These are phyloP conservation scores for Sylvilagus floridanus DNA, from an alignment of 2,797 vertebrate species.

Conservation along the genomic window DNA sequence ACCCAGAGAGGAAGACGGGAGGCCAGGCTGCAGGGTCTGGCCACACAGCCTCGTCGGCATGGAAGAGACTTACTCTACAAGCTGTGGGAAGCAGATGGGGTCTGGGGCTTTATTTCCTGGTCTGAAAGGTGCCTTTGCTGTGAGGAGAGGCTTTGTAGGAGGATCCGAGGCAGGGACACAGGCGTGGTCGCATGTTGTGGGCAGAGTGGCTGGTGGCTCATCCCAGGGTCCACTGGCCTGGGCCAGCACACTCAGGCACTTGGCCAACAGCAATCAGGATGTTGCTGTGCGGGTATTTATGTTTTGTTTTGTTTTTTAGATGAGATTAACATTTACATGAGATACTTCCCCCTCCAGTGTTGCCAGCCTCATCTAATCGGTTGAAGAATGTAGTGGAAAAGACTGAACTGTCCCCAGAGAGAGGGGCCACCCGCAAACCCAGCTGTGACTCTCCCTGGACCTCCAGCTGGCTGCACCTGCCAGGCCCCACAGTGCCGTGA, in stretches of 20 bases:
- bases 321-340: background rate
- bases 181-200: fast-evolving
- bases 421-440: background rate
- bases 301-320: background rate
- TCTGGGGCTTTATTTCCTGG: fast-evolving
- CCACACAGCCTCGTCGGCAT: fast-evolving
- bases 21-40: fast-evolving
- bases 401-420: background rate
- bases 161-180: fast-evolving
- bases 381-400: background rate
- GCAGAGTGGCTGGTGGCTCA: background rate
- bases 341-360: background rate
- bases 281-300: background rate
- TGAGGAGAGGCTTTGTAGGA: background rate
- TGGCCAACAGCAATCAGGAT: background rate
- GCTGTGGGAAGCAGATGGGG: fast-evolving
- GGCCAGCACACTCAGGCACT: background rate
- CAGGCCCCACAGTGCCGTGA: fast-evolving
- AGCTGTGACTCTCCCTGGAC: background rate
- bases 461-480: background rate
- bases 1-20: background rate
- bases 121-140: fast-evolving
- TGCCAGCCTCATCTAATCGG: background rate
- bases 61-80: background rate
- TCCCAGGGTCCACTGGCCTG: background rate